Base-by-base conservation (phyloP, 2,797 vertebrate genomes). In the Heliangelus exortis region DNA sequence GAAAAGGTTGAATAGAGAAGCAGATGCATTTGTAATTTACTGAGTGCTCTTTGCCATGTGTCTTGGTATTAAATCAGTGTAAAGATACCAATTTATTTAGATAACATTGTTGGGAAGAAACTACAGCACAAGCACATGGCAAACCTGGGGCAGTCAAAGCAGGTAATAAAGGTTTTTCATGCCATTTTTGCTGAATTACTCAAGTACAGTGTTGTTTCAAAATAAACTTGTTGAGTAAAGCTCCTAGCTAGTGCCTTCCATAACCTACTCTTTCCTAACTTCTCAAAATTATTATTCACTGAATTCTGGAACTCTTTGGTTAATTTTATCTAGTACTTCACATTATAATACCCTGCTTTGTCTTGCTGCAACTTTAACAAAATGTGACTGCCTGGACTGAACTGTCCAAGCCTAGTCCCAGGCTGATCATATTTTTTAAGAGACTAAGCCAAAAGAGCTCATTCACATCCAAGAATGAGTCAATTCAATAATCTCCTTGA, bases 331-430 rank as follows among this genome's bases (percentile, higher is more conserved):
- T 8, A 21, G 7, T 51, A 25, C n/a, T 87, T 87, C 19, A 22
- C 6, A 16, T 80, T 83, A 8, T 45, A 89, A 43, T 50, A 43
- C 34, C 14, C n/a, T 75, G 36, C 39, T 95, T 87, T 71, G 7
- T 65, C 58, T 85, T 84, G 45, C 94, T 92, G 72, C 75, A 68
- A 50, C 87, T 95, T 90, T 87, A 95, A 95, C 51, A 80, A 77
- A 78, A 75, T 31, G 12, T 65, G 14, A 45, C 57, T 87, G 87
- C 39, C n/a, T 51, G 47, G 29, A 51, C 47, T 75, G 72, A 89
- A 43, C 69, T 91, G 84, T 80, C 68, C 89, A 90, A 95, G 77
- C 33, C 34, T 66, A 36, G 48, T 68, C 87, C 90, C 58, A 58
- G 50, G 65, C 78, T 87, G 88, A 87, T 94, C 20, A 47, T 92